phyloP scores from a whole-genome alignment of 1,140 invertebrate species.

The Bombyx mori region DNA sequence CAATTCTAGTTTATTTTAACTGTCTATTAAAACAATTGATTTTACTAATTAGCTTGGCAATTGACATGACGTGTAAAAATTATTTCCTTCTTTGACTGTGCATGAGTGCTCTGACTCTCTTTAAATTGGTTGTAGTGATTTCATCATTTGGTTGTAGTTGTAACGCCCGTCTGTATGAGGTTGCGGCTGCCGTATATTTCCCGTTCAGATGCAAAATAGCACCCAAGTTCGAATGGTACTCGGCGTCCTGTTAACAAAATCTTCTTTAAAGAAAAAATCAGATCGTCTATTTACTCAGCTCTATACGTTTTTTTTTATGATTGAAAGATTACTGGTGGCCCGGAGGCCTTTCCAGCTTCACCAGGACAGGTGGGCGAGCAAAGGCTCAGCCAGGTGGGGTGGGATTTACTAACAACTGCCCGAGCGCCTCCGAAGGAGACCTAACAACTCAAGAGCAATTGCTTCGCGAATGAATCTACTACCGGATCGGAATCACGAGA shows the following conservation, averaged over 20 bases:
- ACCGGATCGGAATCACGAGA: too few relatives aligned
- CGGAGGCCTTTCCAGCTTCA: too few relatives aligned
- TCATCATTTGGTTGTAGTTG: slow-evolving; percentile 87
- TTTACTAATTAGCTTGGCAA: slow-evolving; percentile 38
- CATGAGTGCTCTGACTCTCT: slow-evolving; percentile 77
- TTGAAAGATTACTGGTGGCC: too few relatives aligned
- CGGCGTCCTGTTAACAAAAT: slow-evolving; percentile 79
- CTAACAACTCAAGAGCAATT: too few relatives aligned
- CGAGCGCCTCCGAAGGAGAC: too few relatives aligned
- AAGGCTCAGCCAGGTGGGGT: too few relatives aligned
- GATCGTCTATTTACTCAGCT: too few relatives aligned
- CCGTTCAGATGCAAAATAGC: slow-evolving; percentile 94
- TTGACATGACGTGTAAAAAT: slow-evolving; percentile 31
- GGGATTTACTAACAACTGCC: too few relatives aligned
- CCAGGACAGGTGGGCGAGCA: too few relatives aligned
- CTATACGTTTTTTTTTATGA: too few relatives aligned
- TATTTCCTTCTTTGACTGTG: slow-evolving; percentile 54
- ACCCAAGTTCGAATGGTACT: slow-evolving; percentile 93
- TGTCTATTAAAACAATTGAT: slow-evolving; percentile 1
- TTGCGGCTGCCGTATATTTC: slow-evolving; percentile 87
- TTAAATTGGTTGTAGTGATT: slow-evolving; percentile 89
- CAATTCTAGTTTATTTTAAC: neutral
- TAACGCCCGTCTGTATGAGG: slow-evolving; percentile 86
- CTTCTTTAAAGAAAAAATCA: too few relatives aligned
- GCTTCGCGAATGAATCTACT: too few relatives aligned